Evolutionary conservation across 2,113 vertebrate species (phyloP).

Genomic region (Poeciliopsis turrubarensis): DNA sequence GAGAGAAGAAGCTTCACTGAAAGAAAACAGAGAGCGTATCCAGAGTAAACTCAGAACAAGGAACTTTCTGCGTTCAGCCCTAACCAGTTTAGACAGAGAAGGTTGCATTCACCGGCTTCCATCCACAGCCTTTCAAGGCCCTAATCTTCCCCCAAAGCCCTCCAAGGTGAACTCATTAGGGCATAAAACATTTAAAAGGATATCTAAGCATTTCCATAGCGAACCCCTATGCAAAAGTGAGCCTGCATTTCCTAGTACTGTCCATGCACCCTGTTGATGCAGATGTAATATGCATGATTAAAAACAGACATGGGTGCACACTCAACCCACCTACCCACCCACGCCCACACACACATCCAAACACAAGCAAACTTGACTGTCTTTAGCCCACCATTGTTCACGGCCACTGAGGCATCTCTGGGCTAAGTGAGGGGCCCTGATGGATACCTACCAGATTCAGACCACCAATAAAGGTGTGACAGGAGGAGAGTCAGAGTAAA

Average conservation of each 20-base stretch:
- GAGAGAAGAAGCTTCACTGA: constrained; percentile 47
- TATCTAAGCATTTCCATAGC: constrained; percentile 13
- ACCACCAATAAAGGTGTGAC: constrained; percentile 74
- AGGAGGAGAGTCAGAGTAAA: constrained; percentile 42
- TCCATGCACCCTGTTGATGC: constrained; percentile 52
- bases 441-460: constrained; percentile 68
- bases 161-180: constrained; percentile 25
- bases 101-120: constrained; percentile 64
- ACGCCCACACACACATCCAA: constrained; percentile 24
- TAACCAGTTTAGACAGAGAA: constrained; percentile 58
- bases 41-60: constrained; percentile 31
- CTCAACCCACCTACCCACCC: constrained; percentile 43
- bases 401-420: constrained; percentile 64
- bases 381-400: constrained; percentile 69
- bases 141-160: constrained; percentile 32
- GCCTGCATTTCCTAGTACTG: constrained; percentile 58
- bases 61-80: constrained; percentile 34
- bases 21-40: constrained; percentile 43
- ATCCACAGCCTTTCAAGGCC: constrained; percentile 62
- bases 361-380: constrained; percentile 62
- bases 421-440: constrained; percentile 79
- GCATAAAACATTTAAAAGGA: constrained; percentile 24
- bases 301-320: constrained; percentile 46
- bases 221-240: constrained; percentile 33
- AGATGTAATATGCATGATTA: constrained; percentile 73